These are phyloP conservation scores for Monochamus alternatus DNA, from an alignment of 2,888 invertebrate genomes.

Conservation along the genomic window DNA sequence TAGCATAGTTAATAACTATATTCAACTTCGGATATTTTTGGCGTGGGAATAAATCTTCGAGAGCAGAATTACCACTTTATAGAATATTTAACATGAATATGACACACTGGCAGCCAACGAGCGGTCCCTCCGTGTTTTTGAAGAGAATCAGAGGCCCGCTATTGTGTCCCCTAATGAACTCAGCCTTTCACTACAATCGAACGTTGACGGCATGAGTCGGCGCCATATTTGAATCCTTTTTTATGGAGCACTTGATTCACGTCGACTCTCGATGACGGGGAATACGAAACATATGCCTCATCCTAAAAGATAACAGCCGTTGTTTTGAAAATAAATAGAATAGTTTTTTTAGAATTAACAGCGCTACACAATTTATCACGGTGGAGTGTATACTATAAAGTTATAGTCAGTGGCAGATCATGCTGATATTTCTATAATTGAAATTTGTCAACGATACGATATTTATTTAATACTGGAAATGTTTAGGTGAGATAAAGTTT, in stretches of 20 bases:
- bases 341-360: slow-evolving; percentile 29
- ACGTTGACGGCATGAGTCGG: slow-evolving; percentile 30
- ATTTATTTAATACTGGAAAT: no score
- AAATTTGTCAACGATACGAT: no score
- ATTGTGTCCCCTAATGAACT: slow-evolving; percentile 54
- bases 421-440: no score
- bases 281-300: slow-evolving; percentile 33
- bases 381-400: neutral
- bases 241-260: slow-evolving; percentile 35
- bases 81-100: neutral
- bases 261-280: slow-evolving; percentile 30
- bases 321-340: slow-evolving; percentile 35
- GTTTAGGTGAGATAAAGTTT: no score
- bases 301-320: slow-evolving; percentile 35
- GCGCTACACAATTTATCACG: slow-evolving; percentile 1
- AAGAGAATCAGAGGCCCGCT: neutral
- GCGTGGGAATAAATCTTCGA: neutral
- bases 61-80: neutral
- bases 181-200: slow-evolving; percentile 43
- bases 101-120: neutral
- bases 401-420: neutral
- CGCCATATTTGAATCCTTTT: slow-evolving; percentile 33
- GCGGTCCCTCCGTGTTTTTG: neutral
- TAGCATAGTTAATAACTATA: no score
- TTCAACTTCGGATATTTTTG: no score